Base-by-base conservation (phyloP, 1,140 invertebrate genomes). In the Heliconius melpomene region DNA sequence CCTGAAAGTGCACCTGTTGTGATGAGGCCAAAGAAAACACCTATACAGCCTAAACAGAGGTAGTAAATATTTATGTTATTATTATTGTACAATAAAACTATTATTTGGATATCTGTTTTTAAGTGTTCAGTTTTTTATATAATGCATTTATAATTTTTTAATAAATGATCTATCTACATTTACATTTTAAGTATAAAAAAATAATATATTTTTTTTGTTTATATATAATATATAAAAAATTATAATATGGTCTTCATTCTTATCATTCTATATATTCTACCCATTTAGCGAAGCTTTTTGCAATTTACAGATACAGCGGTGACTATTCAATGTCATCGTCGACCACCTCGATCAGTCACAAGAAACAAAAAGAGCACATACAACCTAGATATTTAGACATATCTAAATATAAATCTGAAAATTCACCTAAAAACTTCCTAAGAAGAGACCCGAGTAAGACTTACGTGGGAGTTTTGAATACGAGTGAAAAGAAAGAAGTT, bases 371-470 rank as follows among this genome's bases (percentile, higher is more conserved):
- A 32, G 84, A 87, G 29, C 26, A 29, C 23, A 88, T 95, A n/a
- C 93, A 94, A 82, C 94, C 94, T 7, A 86, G 95, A 40, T 96
- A 96, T 81, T 83, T 96, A 50, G 95, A 96, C 87, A 96, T 96
- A 78, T 96, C 95, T 66, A 95, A 95, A 83, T 96, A 95, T 86
- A 96, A 95, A 87, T 86, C 79, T 8, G 93, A 94, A 40, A 91
- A 86, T 54, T 93, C 94, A 3, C 91, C 94, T 40, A 95, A 95
- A 81, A 95, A 88, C 75, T 96, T 96, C 91, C 87, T 96, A 36
- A 88, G 95, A 38, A 87, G 95, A 29, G 95, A 96, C 82, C 95
- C 95, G 79, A 94, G 95, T 78, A 96, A 95, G 91, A 96, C 95
- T 29, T 96, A 95, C 29, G 90, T 96, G 1, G 94, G 85, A 0